Conservation (phyloP, 2,113 vertebrate species). For the Cololabis saira region DNA sequence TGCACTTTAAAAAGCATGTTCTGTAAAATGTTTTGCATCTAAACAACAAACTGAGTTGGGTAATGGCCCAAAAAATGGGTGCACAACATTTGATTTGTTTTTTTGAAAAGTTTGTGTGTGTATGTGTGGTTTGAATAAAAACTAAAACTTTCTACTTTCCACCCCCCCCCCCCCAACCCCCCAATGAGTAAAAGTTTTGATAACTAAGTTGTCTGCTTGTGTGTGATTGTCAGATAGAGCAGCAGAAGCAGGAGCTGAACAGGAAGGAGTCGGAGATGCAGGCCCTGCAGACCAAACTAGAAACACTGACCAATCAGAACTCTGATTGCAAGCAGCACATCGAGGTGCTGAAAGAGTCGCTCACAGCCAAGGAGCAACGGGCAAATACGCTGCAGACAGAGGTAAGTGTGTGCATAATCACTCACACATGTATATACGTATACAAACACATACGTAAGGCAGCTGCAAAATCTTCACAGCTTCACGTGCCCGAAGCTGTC, state of each 20-base stretch:
- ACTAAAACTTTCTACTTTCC: not conserved
- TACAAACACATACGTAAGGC: not conserved
- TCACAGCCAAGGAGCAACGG: conserved; percentile 97
- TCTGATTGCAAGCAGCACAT: conserved; percentile 99
- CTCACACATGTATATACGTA: not conserved
- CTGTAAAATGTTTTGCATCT: too few species aligned
- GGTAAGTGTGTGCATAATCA: conserved; percentile 77
- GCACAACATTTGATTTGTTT: too few species aligned
- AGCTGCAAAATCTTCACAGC: too few species aligned
- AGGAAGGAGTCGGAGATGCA: conserved; percentile 98
- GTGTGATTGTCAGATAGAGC: conserved; percentile 87
- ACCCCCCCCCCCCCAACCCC: too few species aligned
- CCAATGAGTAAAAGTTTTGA: not conserved
- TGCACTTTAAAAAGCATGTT: too few species aligned
- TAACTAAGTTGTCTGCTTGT: conserved; percentile 10
- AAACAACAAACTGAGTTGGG: too few species aligned
- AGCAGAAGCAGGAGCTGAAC: conserved; percentile 94
- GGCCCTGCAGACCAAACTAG: conserved; percentile 98
- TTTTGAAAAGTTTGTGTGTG: too few species aligned
- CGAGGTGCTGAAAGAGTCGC: conserved; percentile 98
- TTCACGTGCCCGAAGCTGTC: too few species aligned
- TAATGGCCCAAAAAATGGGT: too few species aligned
- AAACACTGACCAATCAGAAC: conserved; percentile 98
- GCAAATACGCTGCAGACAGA: conserved; percentile 96
- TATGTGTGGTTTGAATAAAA: too few species aligned